Percentiles rank a stretch among this genome's conserved stretches.
These are phyloP conservation scores for Ondatra zibethicus DNA, from an alignment of 2,113 vertebrate genomes.

Conservation along the genomic window DNA sequence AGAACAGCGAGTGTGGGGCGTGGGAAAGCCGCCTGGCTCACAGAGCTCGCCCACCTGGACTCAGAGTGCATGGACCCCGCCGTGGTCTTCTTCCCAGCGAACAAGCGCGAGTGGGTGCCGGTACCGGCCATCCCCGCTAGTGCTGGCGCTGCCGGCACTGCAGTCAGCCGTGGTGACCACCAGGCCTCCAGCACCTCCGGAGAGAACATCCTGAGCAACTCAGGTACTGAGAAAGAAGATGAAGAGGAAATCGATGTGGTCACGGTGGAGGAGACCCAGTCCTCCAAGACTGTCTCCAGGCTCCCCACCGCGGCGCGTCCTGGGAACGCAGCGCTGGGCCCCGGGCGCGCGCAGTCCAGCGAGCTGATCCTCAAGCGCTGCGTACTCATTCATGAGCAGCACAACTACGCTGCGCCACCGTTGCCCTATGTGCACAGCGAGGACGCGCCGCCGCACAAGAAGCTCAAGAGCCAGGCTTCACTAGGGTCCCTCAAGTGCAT, in stretches of 20 bases:
- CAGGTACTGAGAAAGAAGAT: conserved; percentile 91
- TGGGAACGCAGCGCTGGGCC: conserved; percentile 83
- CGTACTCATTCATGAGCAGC: conserved; percentile 97
- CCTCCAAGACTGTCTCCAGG: conserved; percentile 87
- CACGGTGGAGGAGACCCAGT: conserved; percentile 94
- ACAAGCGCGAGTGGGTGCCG: conserved; percentile 86
- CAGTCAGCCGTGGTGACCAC: conserved; percentile 59
- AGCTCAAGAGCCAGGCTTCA: conserved; percentile 87
- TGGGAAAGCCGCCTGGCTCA: conserved; percentile 15
- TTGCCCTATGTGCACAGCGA: conserved; percentile 91
- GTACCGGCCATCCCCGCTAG: conserved; percentile 52
- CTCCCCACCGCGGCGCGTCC: conserved; percentile 88
- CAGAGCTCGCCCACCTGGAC: conserved; percentile 87
- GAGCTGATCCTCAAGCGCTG: conserved; percentile 95
- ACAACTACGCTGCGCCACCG: conserved; percentile 94
- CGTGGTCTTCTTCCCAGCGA: conserved; percentile 93
- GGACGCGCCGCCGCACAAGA: conserved; percentile 91
- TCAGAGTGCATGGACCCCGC: conserved; percentile 94
- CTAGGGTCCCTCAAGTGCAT: conserved; percentile 86
- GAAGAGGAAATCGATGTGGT: conserved; percentile 98
- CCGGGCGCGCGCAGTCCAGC: conserved; percentile 86
- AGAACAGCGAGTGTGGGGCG: neutral
- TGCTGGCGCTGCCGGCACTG: neutral
- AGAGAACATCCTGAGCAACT: conserved; percentile 92
- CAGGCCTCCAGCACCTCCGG: conserved; percentile 84